Evolutionary conservation across 2,888 invertebrate species (phyloP).

Genomic region (Autographa pulchrina): DNA sequence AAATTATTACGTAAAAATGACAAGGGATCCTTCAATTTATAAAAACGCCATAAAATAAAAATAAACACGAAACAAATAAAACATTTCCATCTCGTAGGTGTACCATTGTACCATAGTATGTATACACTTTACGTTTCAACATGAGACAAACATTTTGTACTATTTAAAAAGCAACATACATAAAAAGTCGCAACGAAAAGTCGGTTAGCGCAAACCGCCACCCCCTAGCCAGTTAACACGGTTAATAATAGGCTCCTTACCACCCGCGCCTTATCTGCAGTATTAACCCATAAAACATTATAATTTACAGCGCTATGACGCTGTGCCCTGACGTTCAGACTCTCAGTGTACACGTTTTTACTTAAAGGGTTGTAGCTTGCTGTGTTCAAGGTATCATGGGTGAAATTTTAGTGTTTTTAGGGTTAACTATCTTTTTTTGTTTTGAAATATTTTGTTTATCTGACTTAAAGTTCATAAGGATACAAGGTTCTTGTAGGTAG

Average conservation of each 20-base stretch:
- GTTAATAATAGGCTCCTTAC: conserved; percentile 88
- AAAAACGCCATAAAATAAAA: no score
- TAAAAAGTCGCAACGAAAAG: conserved; percentile 56
- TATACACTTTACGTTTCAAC: no score
- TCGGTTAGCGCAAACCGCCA: conserved; percentile 51
- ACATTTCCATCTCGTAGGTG: no score
- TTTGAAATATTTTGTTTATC: no score
- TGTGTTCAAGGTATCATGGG: not conserved
- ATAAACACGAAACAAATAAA: no score
- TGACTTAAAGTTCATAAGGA: no score
- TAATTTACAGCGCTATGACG: conserved; percentile 87
- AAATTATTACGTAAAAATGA: no score
- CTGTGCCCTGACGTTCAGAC: conserved; percentile 80
- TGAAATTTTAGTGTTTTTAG: not conserved
- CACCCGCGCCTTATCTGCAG: conserved; percentile 86
- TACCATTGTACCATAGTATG: no score
- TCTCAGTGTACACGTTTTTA: conserved; percentile 71
- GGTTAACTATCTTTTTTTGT: not conserved
- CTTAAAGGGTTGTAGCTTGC: conserved; percentile 45
- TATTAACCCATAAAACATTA: conserved; percentile 90
- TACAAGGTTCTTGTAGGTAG: no score
- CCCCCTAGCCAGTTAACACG: conserved; percentile 78
- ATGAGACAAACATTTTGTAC: conserved; percentile 4
- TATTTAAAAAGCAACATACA: conserved; percentile 31
- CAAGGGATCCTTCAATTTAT: no score